Evolutionary conservation across 2,113 vertebrate genomes (phyloP), one percentile per base, ranked within the genome.

Genomic region (Pseudopodoces humilis): DNA sequence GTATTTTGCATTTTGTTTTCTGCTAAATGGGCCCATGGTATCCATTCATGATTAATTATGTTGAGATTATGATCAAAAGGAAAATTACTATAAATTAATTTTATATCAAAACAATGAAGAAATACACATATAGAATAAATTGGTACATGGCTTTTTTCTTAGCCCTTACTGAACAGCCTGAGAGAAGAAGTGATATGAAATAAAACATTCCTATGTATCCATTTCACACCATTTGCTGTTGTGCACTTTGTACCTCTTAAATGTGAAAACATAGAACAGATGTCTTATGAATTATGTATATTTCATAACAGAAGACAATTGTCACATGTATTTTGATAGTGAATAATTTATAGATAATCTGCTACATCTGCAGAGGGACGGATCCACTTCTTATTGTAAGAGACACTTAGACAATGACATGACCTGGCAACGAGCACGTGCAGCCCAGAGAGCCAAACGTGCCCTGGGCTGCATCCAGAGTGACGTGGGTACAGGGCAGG

Each of bases 271-370:
- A 13, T 41, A 95, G 75, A 96, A 95, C 94, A 97, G 92, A 95
- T 97, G 90, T 94, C 86, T 97, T 87, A 96, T 98, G 86, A 98
- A 98, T 98, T 93, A 97, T 96, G 91, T 47, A 97, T 96, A 94
- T 83, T 83, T 58, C 46, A 93, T 92, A 97, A 96, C 49, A 94
- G 86, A 97, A 95, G 74, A 76, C 92, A 96, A 94, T 95, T 96
- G 94, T 95, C 94, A 96, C 55, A 37, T 97, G 94, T 94, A 83
- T 96, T 96, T 95, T 92, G 70, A 79, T 95, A 92, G 88, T 97
- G 91, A 98, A 97, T 97, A 98, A 98, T 97, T 96, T 67, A 97
- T 89, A 39, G 62, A 25, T 95, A 83, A 97, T 95, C 84, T 95
- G 62, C 39, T 92, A 83, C 63, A 88, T 90, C 63, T 95, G 91